Conservation (phyloP, 2,888 invertebrate species). For the Tiliacea citrago region DNA sequence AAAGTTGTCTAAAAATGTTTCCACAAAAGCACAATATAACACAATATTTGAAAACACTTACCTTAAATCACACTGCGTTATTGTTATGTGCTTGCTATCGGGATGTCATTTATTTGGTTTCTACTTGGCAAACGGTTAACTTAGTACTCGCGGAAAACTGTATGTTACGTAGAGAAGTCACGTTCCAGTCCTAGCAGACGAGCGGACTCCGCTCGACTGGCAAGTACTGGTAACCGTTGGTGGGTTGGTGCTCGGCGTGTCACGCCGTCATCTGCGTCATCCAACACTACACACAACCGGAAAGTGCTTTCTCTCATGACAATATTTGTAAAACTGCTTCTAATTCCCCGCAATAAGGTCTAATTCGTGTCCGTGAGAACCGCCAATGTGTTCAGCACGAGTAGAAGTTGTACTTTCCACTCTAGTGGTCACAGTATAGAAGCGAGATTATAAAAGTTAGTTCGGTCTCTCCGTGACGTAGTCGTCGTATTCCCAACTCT, state of each 20-base stretch:
- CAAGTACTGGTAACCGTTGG: constrained; percentile 75
- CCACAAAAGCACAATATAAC: constrained; percentile 7
- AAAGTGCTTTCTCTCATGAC: constrained; percentile 89
- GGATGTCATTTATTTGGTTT: constrained; percentile 74
- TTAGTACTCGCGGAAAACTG: constrained; percentile 70
- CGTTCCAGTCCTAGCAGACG: constrained; percentile 74
- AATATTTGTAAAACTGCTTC: constrained; percentile 73
- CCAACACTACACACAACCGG: constrained; percentile 83
- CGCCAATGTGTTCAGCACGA: constrained; percentile 43
- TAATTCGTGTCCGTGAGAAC: constrained; percentile 54
- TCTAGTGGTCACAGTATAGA: constrained; percentile 71
- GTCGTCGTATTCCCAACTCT: constrained; percentile 77
- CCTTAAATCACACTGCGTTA: constrained; percentile 46
- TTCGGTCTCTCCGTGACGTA: constrained; percentile 77
- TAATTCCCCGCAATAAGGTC: constrained; percentile 77
- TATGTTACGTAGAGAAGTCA: constrained; percentile 68
- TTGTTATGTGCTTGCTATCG: constrained; percentile 47
- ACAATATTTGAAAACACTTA: constrained; percentile 39
- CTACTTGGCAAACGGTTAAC: constrained; percentile 56
- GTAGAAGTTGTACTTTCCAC: constrained; percentile 74
- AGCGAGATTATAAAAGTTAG: constrained; percentile 69
- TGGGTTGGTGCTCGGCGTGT: constrained; percentile 71
- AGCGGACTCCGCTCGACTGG: constrained; percentile 82
- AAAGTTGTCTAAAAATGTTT: constrained; percentile 16
- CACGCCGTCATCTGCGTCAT: constrained; percentile 88